Conservation (phyloP, 2,888 invertebrate species). For the Dendrolimus houi region DNA sequence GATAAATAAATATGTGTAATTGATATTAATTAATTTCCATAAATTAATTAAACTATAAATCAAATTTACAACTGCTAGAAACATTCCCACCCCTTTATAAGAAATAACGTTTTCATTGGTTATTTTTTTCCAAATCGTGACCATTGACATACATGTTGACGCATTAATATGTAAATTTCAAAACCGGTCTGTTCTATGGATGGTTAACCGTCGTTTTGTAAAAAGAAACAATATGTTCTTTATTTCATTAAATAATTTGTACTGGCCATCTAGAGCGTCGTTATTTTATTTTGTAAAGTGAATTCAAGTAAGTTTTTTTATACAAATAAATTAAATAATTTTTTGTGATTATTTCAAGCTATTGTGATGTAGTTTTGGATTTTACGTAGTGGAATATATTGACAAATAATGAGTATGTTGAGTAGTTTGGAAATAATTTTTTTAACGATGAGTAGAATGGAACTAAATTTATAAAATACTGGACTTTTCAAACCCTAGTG, state of each 20-base stretch:
- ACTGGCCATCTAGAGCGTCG: constrained; percentile 2
- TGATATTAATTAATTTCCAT: no score
- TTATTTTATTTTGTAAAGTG: neutral
- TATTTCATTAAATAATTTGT: constrained; percentile 14
- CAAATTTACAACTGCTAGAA: neutral
- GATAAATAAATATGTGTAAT: no score
- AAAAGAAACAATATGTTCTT: constrained; percentile 18
- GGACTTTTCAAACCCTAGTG: no score
- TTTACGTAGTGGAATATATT: no score
- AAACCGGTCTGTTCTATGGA: constrained; percentile 15
- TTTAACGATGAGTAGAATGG: no score
- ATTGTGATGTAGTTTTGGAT: no score
- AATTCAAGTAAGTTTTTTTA: no score
- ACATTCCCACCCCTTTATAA: neutral
- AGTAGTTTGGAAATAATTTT: no score
- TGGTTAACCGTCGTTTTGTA: constrained; percentile 20
- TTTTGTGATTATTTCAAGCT: no score
- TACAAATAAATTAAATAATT: no score
- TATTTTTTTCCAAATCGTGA: neutral
- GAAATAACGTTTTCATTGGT: neutral
- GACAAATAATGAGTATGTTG: no score
- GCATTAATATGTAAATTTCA: constrained; percentile 15
- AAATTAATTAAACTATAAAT: neutral
- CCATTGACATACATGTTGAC: neutral
- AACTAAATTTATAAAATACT: no score